phyloP scores from a whole-genome alignment of 2,888 invertebrate genomes.

The Nephrotoma appendiculata region DNA sequence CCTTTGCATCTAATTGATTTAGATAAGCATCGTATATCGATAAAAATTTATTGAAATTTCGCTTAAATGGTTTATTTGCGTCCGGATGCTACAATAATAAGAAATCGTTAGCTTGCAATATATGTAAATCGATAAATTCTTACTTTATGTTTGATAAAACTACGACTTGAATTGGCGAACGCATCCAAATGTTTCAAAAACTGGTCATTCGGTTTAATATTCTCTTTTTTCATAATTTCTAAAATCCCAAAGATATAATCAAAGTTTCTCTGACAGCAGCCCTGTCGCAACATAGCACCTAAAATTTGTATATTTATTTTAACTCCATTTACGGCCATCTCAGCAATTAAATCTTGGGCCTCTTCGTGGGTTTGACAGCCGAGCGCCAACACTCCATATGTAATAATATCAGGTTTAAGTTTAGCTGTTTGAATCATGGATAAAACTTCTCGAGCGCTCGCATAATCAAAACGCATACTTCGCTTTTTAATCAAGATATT shows the following conservation, averaged over 20 bases:
- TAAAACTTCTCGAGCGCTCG: conserved; percentile 49
- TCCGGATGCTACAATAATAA: conserved; percentile 5
- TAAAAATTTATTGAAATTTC: conserved; percentile 33
- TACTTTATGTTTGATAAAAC: conserved; percentile 38
- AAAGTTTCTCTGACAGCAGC: conserved; percentile 43
- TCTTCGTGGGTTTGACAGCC: conserved; percentile 51
- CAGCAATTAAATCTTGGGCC: conserved; percentile 47
- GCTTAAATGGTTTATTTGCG: conserved; percentile 19
- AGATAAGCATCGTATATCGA: conserved; percentile 35
- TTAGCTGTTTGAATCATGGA: conserved; percentile 39
- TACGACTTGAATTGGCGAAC: conserved; percentile 42
- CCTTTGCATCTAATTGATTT: conserved; percentile 31
- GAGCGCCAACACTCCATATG: conserved; percentile 74
- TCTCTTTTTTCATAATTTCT: conserved; percentile 43
- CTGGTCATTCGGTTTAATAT: conserved; percentile 43
- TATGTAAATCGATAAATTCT: conserved; percentile 9
- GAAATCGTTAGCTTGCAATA: background rate
- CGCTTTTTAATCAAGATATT: conserved; percentile 76
- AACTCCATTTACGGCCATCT: conserved; percentile 52
- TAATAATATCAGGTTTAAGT: conserved; percentile 57
- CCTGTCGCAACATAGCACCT: conserved; percentile 55
- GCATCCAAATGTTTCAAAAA: conserved; percentile 47
- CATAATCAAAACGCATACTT: conserved; percentile 51
- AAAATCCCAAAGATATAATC: conserved; percentile 53
- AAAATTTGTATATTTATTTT: conserved; percentile 61